These are phyloP conservation scores for Hipparchia sbordonii DNA, from an alignment of 2,888 invertebrate genomes.

Conservation along the genomic window DNA sequence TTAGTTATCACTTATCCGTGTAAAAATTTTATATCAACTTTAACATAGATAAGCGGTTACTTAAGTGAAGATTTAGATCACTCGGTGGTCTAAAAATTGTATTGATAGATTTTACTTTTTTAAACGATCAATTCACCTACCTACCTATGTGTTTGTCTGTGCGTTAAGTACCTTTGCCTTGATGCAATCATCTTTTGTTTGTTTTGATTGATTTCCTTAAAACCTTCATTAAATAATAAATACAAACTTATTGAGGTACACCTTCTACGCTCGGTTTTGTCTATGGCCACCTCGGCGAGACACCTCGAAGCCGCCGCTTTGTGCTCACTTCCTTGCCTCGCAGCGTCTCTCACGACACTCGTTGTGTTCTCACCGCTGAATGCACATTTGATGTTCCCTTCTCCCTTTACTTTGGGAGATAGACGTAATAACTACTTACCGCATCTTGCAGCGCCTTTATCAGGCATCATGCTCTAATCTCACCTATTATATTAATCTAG, in stretches of 20 bases:
- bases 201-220: background rate
- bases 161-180: background rate
- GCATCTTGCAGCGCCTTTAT: conserved; percentile 30
- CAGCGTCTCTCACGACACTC: conserved; percentile 53
- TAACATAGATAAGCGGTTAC: no score
- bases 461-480: conserved; percentile 16
- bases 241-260: conserved; percentile 6
- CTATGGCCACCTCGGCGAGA: conserved; percentile 49
- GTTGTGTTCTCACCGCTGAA: conserved; percentile 53
- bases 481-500: background rate
- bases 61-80: no score
- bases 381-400: conserved; percentile 59
- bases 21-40: no score
- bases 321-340: conserved; percentile 59
- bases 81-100: no score
- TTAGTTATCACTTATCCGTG: no score
- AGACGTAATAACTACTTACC: conserved; percentile 39
- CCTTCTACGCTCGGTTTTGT: conserved; percentile 31
- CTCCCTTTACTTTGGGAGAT: conserved; percentile 32
- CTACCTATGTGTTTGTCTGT: no score
- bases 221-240: background rate
- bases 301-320: conserved; percentile 61
- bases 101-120: no score
- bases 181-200: background rate
- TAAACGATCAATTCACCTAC: no score